These are phyloP conservation scores for Leucopsar rothschildi DNA, from an alignment of 2,113 vertebrate genomes.

Conservation along the genomic window DNA sequence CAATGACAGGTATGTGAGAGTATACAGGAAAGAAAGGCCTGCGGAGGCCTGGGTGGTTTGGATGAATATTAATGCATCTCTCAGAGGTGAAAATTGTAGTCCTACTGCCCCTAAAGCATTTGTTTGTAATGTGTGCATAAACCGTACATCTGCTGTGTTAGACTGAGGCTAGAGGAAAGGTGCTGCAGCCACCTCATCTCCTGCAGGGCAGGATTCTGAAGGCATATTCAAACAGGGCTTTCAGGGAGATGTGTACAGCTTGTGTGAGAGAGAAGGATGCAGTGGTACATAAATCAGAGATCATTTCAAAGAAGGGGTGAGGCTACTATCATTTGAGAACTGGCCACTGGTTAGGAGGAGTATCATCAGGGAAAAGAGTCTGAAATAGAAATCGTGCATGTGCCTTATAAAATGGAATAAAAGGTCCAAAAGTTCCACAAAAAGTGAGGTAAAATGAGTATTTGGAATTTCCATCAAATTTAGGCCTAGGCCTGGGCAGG, in stretches of 20 bases:
- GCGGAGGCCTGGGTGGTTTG: neutral
- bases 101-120: neutral
- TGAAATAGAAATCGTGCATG: neutral
- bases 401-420: neutral
- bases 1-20: neutral
- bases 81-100: neutral
- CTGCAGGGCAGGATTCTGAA: neutral
- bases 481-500: neutral
- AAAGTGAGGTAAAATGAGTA: rapidly evolving
- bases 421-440: neutral
- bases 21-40: neutral
- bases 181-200: neutral
- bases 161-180: neutral
- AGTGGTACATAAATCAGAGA: neutral
- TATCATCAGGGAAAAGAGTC: neutral
- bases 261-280: rapidly evolving
- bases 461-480: neutral
- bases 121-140: neutral
- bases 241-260: rapidly evolving
- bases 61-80: rapidly evolving
- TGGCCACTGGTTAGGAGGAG: neutral
- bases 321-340: neutral
- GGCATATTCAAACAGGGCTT: neutral
- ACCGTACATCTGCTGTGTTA: neutral
- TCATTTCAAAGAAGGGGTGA: neutral